phyloP scores from a whole-genome alignment of 1,140 invertebrate species.

The Acromyrmex heyeri region DNA sequence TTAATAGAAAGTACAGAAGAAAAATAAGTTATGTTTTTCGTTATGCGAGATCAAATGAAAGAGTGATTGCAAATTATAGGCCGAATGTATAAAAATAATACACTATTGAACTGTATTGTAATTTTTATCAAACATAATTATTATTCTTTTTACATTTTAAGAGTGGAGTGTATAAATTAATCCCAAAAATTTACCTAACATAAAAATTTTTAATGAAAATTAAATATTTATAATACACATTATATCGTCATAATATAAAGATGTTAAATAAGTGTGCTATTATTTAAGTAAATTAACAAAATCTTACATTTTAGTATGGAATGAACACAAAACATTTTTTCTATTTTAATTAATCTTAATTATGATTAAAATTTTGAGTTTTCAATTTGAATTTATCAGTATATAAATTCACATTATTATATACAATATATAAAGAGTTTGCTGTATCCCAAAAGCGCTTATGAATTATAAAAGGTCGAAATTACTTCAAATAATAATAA shows the following conservation, averaged over 20 bases:
- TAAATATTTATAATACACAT: constrained; percentile 9
- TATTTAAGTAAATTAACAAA: neutral
- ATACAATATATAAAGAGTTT: constrained; percentile 29
- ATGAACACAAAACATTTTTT: neutral
- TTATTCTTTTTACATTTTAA: neutral
- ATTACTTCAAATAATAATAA: constrained; percentile 33
- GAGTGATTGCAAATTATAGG: constrained; percentile 27
- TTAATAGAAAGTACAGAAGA: constrained; percentile 85
- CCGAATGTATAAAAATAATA: constrained; percentile 20
- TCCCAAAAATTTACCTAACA: neutral
- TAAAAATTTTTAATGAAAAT: neutral
- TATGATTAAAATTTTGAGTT: neutral
- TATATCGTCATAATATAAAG: neutral
- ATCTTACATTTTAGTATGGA: neutral
- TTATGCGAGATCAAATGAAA: constrained; percentile 20
- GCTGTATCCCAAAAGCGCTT: constrained; percentile 10
- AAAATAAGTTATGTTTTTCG: constrained; percentile 77
- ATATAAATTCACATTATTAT: neutral
- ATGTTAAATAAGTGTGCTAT: neutral
- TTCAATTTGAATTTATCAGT: neutral
- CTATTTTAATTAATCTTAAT: neutral
- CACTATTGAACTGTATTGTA: neutral
- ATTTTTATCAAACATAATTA: neutral
- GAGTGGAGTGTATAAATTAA: neutral
- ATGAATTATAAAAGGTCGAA: neutral